Base-by-base conservation (phyloP, 2,113 vertebrate genomes). In the Ia io region DNA sequence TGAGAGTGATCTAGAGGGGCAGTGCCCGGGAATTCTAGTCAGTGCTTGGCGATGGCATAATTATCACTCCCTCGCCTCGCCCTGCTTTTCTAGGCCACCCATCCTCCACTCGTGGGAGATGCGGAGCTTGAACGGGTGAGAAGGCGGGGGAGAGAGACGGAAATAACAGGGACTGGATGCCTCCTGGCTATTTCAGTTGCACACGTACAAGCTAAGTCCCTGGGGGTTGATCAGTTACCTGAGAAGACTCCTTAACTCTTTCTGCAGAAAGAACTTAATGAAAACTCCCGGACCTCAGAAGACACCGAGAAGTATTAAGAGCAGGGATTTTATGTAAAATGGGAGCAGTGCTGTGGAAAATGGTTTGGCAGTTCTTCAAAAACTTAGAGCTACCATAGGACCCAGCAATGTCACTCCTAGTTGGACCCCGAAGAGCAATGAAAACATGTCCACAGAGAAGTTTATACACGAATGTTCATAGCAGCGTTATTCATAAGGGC, bases 191-290 rank as follows among this genome's bases (percentile, higher is more conserved):
- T 92, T 96, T 90, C 53, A 35, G 84, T 44, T 79, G 37, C 87
- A 53, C 37, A 30, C 0, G 1, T 0, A 0, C 76, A 22, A 44
- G 59, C 56, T 67, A 53, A 56, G 59, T 97, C 94, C 96, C 94
- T 77, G 23, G 67, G 94, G 95, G 40, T 90, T 92, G 94, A 94
- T 88, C 76, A 94, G 95, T 63, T 91, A 89, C 95, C 92, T 70
- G 71, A 94, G 77, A 86, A 82, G 92, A 69, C 42, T 84, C 88
- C 49, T 84, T 88, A 80, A 92, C 84, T 84, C 90, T 92, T 88
- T 79, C 76, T 73, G 80, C 32, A 88, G 88, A 90, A 88, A 65
- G 84, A 82, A 63, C 47, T 74, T 93, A 93, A 94, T 32, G 73
- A 84, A 83, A 83, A 40, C 22, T 69, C 80, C 40, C 51, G 49